Evolutionary conservation across 2,113 vertebrate species (phyloP), one percentile per base, ranked within the genome.

Genomic region (Trichomycterus rosablanca): DNA sequence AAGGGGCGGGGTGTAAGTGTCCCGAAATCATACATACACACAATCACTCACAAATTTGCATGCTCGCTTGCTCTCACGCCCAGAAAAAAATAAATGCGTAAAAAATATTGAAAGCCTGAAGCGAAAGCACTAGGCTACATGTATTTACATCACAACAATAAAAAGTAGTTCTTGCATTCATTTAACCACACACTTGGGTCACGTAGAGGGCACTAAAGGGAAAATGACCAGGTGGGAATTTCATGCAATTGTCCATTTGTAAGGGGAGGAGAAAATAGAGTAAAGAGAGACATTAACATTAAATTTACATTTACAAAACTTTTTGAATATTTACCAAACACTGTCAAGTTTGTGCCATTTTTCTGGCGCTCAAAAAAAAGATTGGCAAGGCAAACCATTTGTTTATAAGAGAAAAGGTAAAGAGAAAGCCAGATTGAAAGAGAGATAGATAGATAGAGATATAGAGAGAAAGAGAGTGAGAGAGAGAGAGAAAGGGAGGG

Each of bases 151-250:
- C 82, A 88, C 84, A 79, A 87, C 83, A 81, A 84, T 87, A 86
- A 84, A 86, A 89, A 87, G 83, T 84, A 87, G 80, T 82, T 89
- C 81, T 83, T 85, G 84, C 84, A 86, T 87, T 88, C 79, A 76
- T 78, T 86, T 80, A 86, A 85, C 80, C 81, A 75, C 81, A 80
- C 80, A 65, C 78, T 80, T 45, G 58, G 55, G 63, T 58, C 35
- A 19, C 57, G 26, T 39, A 49, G 69, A 55, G 37, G 78, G 63
- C 57, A 30, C 28, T 66, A 76, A 71, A 73, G 66, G 50, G 54
- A 64, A 51, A 43, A 51, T 19, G 67, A 56, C 66, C 65, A 51
- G 35, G 63, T 48, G 49, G 49, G 51, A 15, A 53, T 56, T 79
- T 84, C 86, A 88, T 88, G 83, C 86, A 83, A 77, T 79, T 80